Base-by-base conservation (phyloP, 2,797 vertebrate genomes). In the Percopsis omiscomaycus region DNA sequence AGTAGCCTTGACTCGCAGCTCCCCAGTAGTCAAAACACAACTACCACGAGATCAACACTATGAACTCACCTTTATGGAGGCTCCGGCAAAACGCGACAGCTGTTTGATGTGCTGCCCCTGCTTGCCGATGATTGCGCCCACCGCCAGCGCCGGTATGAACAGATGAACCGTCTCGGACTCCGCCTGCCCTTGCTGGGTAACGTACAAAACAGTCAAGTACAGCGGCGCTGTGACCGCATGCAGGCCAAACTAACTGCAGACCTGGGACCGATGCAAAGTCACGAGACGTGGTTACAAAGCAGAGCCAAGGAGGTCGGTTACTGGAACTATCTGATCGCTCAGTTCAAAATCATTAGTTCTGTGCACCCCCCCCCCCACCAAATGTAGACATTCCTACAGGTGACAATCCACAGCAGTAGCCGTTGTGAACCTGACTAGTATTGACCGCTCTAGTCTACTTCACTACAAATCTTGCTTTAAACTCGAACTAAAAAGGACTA, bases 81-180 rank as follows among this genome's bases (percentile, higher is more conserved):
- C 98, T 76, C 96, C 96, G 47, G 98, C 97, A 79, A 98, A 98
- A 71, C 96, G 98, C 57, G 97, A 98, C 74, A 99, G 95, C 88
- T 99, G 98, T 87, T 98, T 99, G 93, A 99, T 99, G 89, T 98
- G 97, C 82, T 98, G 97, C 83, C 98, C 97, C 90, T 98, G 96
- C 91, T 98, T 98, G 83, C 98, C 98, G 8, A 98, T 99, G 88
- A 99, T 98, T 85, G 98, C 97, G 56, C 97, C 98, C 5, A 99
- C 98, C 4, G 97, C 95, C 58, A 98, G 93, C 1, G 97, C 96
- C 46, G 98, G 98, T 88, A 99, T 98, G 84, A 98, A 99, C 77
- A 98, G 93, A 87, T 98, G 94, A 81, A 99, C 98, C 0, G 96
- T 98, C 92, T 99, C 98, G 0, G 94, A 96, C 82, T 99, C 97